Base-by-base conservation (phyloP, 2,797 vertebrate genomes). In the Bufotes viridis region DNA sequence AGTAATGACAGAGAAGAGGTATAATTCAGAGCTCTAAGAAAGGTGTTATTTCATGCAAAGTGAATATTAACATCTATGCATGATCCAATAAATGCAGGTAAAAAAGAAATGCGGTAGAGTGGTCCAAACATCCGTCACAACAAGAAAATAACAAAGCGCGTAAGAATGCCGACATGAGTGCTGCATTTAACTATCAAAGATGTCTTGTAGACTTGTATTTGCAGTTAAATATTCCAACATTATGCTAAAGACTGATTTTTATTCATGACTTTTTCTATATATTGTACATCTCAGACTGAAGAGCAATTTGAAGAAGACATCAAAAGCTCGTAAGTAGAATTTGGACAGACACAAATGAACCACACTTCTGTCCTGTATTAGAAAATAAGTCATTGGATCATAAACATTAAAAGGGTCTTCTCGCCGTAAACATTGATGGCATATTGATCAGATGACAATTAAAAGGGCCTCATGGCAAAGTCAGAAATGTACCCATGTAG, bases 241-340 rank as follows among this genome's bases (percentile, higher is more conserved):
- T 75, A 75, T 75, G 72, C 72, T 75, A 75, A 75, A 75, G 11
- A 75, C 42, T 51, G 72, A 75, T 75, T 75, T 75, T 75, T 75
- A 75, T 75, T 75, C 72, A 75, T 75, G 20, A 75, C 72, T 75
- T 75, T 75, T 75, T 51, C 42, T 51, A 75, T 49, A 75, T 75
- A 75, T 75, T 75, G 72, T 75, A 75, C 72, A 75, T 75, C 6
- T 22, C 6, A 13, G 72, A 51, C 72, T 22, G 72, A 53, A 53
- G 42, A 75, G 72, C 42, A 75, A 75, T 75, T 75, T 49, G n/a
- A n/a, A 51, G 72, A 75, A 20, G 42, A 51, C 51, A 75, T 75
- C 72, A 75, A 53, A 53, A 51, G 72, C 72, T 75, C 9, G 20
- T 75, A 75, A 75, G 49, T 13, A 75, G 42, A 53, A 75, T 75